These are phyloP conservation scores for Arremon aurantiirostris DNA, from an alignment of 2,797 vertebrate genomes.

Conservation along the genomic window DNA sequence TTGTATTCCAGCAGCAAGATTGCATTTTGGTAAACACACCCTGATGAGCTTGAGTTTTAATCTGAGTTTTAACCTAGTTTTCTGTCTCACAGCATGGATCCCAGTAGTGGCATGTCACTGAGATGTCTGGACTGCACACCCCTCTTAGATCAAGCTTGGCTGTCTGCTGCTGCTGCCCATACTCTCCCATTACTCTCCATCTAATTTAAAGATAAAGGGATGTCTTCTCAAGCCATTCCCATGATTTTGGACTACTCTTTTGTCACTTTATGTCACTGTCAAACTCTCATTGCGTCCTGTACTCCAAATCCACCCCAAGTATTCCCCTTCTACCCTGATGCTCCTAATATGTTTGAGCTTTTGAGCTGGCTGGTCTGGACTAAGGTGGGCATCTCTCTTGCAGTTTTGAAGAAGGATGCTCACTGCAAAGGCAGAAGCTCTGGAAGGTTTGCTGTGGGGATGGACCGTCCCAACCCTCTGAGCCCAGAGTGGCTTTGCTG, in stretches of 20 bases:
- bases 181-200: neutral
- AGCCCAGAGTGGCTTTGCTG: accelerated
- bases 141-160: neutral
- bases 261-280: neutral
- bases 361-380: neutral
- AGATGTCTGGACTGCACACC: neutral
- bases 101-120: neutral
- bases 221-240: neutral
- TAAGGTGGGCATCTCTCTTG: neutral
- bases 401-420: neutral
- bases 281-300: neutral
- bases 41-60: neutral
- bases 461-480: neutral
- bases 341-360: neutral
- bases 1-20: neutral
- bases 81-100: neutral
- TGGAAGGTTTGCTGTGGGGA: neutral
- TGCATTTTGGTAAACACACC: neutral
- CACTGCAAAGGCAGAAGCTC: neutral
- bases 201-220: neutral
- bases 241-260: neutral
- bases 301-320: accelerated
- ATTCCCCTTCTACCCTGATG: neutral
- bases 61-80: neutral
- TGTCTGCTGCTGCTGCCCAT: neutral